Base-by-base conservation (phyloP, 1,140 invertebrate genomes). In the Sesamia nonagrioides region DNA sequence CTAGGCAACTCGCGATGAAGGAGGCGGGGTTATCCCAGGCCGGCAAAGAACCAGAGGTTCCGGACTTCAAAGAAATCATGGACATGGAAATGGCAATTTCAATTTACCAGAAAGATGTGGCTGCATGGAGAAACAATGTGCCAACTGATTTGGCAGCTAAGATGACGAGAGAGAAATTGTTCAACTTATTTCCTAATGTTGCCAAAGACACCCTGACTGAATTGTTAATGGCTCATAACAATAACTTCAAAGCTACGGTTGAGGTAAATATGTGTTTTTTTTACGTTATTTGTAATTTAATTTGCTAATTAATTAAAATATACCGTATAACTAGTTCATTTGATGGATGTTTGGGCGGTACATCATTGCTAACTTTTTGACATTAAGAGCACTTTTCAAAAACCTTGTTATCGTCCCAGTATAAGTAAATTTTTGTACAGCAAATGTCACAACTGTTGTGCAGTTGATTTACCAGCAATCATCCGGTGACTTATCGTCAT, bases 21-120 rank as follows among this genome's bases (percentile, higher is more conserved):
- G 95, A 96, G 87, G 84, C 87, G 11, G 90, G 92, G 84, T 72
- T 91, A 56, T 21, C 84, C 33, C 9, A 81, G 42, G 75, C 84
- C 9, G 88, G 84, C 0, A 85, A 89, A 84, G 85, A 90, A 74
- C 90, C 89, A 13, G 87, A 87, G 7, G 88, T 93, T 3, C 95
- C 95, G 0, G 94, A 95, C 86, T 91, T 96, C 33, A 95, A 95
- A 48, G 96, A 97, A 82, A 96, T 98, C 21, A 97, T 97, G 95
- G 96, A 97, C 56, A 96, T 97, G 95, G 97, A 98, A 90, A 92
- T 96, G 75, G 97, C 96, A 0, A 88, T 96, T 33, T 95, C 94
- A 2, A 89, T 96, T 17, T 96, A 96, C 84, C 95, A 96, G 21
- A 96, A 95, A 80, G 95, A 96, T 81, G 84, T 95, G 7, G 90